A percentile compares a stretch with the other conserved stretches of the same genome.
Conservation (phyloP, 2,113 vertebrate genomes). For the Hoplias malabaricus region DNA sequence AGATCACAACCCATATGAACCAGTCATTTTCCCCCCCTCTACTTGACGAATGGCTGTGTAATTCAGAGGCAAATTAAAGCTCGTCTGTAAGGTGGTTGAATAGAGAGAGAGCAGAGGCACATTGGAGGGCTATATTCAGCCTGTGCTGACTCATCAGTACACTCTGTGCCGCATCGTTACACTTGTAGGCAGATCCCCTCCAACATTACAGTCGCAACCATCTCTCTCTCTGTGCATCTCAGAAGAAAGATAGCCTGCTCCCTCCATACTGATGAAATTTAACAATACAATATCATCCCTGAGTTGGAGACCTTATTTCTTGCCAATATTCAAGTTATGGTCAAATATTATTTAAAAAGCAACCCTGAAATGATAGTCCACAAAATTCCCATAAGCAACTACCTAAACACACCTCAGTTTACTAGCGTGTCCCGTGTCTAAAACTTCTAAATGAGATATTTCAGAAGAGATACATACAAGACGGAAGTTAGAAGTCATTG, state of each 20-base stretch:
- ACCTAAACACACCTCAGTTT: no score
- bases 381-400: no score
- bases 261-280: no score
- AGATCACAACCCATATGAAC: not conserved
- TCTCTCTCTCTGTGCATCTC: slow-evolving; percentile 23
- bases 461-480: no score
- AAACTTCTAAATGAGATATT: no score
- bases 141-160: slow-evolving; percentile 78
- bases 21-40: not conserved
- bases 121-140: slow-evolving; percentile 71
- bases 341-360: no score
- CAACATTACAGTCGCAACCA: slow-evolving; percentile 54
- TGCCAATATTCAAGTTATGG: no score
- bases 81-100: slow-evolving; percentile 10
- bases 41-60: not conserved
- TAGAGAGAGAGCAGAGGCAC: slow-evolving; percentile 30
- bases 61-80: slow-evolving; percentile 35
- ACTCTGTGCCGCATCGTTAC: slow-evolving; percentile 76
- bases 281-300: no score
- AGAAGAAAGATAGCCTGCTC: not conserved
- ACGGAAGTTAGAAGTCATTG: no score
- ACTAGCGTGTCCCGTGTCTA: no score
- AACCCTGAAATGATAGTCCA: no score
- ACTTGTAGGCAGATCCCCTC: slow-evolving; percentile 72
- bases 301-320: no score